A percentile compares a stretch with the other conserved stretches of the same genome.
These are phyloP conservation scores for Cephus nigrinus DNA, from an alignment of 2,888 invertebrate species.

Conservation along the genomic window DNA sequence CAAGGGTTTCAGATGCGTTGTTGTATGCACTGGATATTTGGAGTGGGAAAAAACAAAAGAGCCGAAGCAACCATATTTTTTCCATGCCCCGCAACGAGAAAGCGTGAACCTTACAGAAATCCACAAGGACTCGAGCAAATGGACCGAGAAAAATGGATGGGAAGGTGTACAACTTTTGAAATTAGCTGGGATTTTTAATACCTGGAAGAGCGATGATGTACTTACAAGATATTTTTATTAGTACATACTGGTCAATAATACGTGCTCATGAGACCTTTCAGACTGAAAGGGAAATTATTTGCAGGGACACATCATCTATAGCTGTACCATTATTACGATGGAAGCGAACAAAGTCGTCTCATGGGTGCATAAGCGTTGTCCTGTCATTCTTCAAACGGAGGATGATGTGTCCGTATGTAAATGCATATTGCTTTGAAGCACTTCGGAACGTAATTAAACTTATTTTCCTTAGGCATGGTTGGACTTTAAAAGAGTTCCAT, in stretches of 20 bases:
- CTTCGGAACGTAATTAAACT: constrained; percentile 6
- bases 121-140: constrained; percentile 68
- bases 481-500: constrained; percentile 70
- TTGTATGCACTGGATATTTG: constrained; percentile 85
- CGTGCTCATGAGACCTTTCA: neutral
- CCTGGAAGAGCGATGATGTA: constrained; percentile 71
- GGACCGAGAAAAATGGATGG: constrained; percentile 71
- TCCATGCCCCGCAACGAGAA: constrained; percentile 74
- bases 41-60: constrained; percentile 78
- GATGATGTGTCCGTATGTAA: constrained; percentile 67
- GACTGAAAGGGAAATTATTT: constrained; percentile 9
- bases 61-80: constrained; percentile 79
- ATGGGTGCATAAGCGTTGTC: constrained; percentile 85
- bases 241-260: neutral
- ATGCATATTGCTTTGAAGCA: neutral
- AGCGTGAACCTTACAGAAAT: constrained; percentile 70
- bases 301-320: constrained; percentile 72
- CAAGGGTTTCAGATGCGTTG: constrained; percentile 80
- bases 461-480: constrained; percentile 73
- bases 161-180: constrained; percentile 74
- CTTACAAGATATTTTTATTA: neutral
- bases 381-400: constrained; percentile 79
- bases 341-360: constrained; percentile 75
- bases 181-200: constrained; percentile 82
- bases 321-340: constrained; percentile 83